Evolutionary conservation across 2,797 vertebrate species (phyloP), one percentile per base, ranked within the genome.

Genomic region (Epinephelus malabaricus): DNA sequence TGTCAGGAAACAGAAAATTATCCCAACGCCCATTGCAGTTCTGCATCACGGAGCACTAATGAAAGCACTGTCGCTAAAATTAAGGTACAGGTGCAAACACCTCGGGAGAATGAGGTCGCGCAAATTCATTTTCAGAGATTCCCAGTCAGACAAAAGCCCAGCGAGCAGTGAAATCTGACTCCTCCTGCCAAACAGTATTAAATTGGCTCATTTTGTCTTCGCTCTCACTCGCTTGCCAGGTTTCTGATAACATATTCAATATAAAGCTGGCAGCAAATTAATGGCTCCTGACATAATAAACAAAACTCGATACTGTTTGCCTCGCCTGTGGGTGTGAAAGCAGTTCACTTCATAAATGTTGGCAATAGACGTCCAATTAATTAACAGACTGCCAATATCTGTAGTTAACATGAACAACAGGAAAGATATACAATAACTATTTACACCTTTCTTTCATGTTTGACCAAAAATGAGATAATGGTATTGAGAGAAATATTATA

Each of bases 231-330:
- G 68, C 72, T 78, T 81, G 90, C 89, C 91, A 86, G 85, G 81
- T 84, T 76, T 87, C 86, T 83, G 86, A 91, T 91, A 91, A 84
- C 88, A 86, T 78, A 75, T 85, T 89, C 85, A 89, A 89, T 91
- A 89, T 77, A 68, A 88, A 87, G 88, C 81, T 87, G 89, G 86
- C 87, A 82, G 87, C 83, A 92, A 89, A 93, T 92, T 56, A 92
- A 92, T 92, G 83, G 51, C 85, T 89, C 73, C 90, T 86, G 89
- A 93, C 88, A 88, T 90, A 87, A 90, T 90, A 86, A 93, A 91
- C 87, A 89, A 53, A 91, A 91, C 83, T 92, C 74, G 59, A 90
- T 92, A 85, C 51, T 53, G 76, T 87, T 90, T 89, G 80, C 82
- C 64, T 81, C 73, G 86, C 79, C 81, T 71, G 66, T 78, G 75